A percentile compares a stretch with the other conserved stretches of the same genome.
phyloP scores from a whole-genome alignment of 1,140 invertebrate genomes.

The Drosophila serrata region DNA sequence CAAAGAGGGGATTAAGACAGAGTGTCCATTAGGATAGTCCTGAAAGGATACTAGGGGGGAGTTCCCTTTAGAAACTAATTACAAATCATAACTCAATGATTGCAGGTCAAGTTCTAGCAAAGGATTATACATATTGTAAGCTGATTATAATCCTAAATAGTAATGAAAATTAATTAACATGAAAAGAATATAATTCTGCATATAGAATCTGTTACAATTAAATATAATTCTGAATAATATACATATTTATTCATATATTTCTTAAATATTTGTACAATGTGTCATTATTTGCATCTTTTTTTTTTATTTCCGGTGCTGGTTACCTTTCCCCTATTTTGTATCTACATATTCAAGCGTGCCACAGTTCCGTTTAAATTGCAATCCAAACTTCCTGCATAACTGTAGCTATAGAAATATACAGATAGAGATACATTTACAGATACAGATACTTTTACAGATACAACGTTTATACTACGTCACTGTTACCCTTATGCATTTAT shows the following conservation, averaged over 20 bases:
- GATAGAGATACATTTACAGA: background rate
- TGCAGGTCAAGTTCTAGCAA: background rate
- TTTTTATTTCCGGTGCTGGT: background rate
- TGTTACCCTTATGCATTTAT: background rate
- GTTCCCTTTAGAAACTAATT: background rate
- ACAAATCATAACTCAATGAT: background rate
- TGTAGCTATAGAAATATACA: conserved; percentile 4
- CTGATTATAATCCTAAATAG: background rate
- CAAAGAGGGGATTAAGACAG: conserved; percentile 27
- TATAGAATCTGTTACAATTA: no score
- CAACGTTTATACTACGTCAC: background rate
- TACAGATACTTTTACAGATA: background rate
- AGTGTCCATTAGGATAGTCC: conserved; percentile 22
- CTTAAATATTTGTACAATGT: conserved; percentile 3
- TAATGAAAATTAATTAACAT: background rate
- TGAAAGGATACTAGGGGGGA: background rate
- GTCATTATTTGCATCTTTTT: conserved; percentile 8
- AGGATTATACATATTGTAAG: background rate
- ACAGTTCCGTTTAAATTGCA: conserved; percentile 3
- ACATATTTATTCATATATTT: background rate
- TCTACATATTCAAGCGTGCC: conserved; percentile 10
- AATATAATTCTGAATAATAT: no score
- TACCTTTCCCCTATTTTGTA: background rate
- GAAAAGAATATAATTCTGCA: no score
- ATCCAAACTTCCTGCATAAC: conserved; percentile 18